Evolutionary conservation across 2,797 vertebrate species (phyloP).

Genomic region (Leptodactylus fallax): DNA sequence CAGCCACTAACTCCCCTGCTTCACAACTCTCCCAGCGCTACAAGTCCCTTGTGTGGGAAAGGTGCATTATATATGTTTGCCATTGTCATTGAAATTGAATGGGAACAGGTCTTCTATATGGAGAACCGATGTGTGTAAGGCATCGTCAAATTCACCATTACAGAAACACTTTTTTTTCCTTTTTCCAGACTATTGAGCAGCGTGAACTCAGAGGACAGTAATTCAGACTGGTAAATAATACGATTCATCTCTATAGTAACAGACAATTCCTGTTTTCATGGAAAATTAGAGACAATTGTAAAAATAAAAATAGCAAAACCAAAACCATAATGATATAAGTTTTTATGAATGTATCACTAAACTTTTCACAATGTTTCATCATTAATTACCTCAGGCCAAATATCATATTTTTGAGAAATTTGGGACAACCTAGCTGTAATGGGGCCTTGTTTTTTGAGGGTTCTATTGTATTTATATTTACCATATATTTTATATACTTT

Average conservation of each 20-base stretch:
- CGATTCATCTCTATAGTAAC: neutral
- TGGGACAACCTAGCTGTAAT: too few relatives aligned
- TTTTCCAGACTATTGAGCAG: neutral
- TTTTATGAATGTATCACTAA: neutral
- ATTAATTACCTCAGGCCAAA: too few relatives aligned
- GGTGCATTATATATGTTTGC: too few relatives aligned
- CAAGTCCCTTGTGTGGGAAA: too few relatives aligned
- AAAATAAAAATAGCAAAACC: neutral
- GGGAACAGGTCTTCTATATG: neutral
- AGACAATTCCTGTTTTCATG: constrained; percentile 29
- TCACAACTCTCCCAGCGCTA: too few relatives aligned
- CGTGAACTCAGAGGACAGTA: neutral
- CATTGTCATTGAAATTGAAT: too few relatives aligned
- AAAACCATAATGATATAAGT: neutral
- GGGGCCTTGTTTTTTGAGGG: too few relatives aligned
- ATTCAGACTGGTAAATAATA: neutral
- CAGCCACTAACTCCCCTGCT: too few relatives aligned
- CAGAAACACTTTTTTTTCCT: neutral
- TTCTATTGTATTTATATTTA: too few relatives aligned
- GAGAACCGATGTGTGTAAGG: neutral
- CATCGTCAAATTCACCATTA: neutral
- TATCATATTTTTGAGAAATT: neutral
- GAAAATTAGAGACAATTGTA: constrained; percentile 35
- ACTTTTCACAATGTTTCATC: too few relatives aligned
- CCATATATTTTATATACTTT: too few relatives aligned